Evolutionary conservation across 2,888 invertebrate species (phyloP).

Genomic region (Ichneumoninae sp.): DNA sequence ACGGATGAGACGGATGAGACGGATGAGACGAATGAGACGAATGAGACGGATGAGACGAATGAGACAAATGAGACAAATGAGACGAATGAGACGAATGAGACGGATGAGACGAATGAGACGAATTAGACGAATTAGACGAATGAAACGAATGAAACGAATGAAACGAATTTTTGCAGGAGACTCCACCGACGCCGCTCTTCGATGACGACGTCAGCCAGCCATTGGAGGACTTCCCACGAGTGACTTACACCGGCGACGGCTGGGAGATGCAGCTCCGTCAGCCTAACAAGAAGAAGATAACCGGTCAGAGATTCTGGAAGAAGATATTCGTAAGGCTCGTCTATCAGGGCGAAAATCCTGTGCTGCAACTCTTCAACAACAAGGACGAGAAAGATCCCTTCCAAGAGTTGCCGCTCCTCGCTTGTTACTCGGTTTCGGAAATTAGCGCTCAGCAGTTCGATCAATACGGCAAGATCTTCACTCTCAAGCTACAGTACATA

Average conservation of each 20-base stretch:
- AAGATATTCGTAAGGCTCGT: slow-evolving; percentile 95
- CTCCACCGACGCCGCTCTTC: slow-evolving; percentile 96
- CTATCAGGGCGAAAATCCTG: slow-evolving; percentile 92
- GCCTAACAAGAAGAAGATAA: slow-evolving; percentile 98
- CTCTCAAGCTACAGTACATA: slow-evolving; percentile 97
- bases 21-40: no score
- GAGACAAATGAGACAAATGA: no score
- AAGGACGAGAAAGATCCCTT: slow-evolving; percentile 95
- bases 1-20: no score
- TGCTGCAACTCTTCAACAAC: slow-evolving; percentile 93
- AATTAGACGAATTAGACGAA: no score
- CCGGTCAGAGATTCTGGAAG: slow-evolving; percentile 98
- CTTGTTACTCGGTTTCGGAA: slow-evolving; percentile 97
- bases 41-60: no score
- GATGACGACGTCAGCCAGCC: slow-evolving; percentile 97
- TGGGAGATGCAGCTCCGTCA: slow-evolving; percentile 99
- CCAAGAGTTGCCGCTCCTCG: slow-evolving; percentile 96
- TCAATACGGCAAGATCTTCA: slow-evolving; percentile 99
- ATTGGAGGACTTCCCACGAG: slow-evolving; percentile 95
- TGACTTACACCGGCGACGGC: slow-evolving; percentile 91
- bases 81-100: no score
- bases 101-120: no score
- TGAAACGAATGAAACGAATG: no score
- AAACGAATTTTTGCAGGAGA: slow-evolving; percentile 86
- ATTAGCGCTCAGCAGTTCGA: slow-evolving; percentile 99